phyloP scores from a whole-genome alignment of 1,140 invertebrate species.

The Pissodes strobi region DNA sequence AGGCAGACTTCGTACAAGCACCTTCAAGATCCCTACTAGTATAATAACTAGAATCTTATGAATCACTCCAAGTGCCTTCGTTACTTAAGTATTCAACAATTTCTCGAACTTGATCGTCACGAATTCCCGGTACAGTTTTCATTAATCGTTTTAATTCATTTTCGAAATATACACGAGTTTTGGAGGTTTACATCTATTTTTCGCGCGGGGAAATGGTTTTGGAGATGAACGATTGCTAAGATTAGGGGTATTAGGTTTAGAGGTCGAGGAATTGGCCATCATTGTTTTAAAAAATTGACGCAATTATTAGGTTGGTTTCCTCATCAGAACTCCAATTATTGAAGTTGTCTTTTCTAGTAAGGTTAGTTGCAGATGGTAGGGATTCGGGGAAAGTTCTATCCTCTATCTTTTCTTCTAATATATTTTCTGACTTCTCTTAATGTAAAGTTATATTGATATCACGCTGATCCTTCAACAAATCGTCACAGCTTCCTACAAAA shows the following conservation, averaged over 20 bases:
- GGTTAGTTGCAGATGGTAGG: conserved; percentile 58
- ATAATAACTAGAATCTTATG: conserved; percentile 88
- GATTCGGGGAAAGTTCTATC: conserved; percentile 47
- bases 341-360: conserved; percentile 85
- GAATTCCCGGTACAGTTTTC: conserved; percentile 89
- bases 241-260: conserved; percentile 59
- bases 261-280: conserved; percentile 66
- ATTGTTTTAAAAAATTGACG: conserved; percentile 88
- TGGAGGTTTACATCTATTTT: conserved; percentile 70
- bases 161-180: conserved; percentile 86
- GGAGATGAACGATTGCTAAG: conserved; percentile 54
- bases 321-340: conserved; percentile 93
- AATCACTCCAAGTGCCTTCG: conserved; percentile 91
- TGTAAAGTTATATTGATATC: conserved; percentile 51
- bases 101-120: conserved; percentile 86
- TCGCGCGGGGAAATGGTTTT: conserved; percentile 60
- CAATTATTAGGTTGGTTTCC: conserved; percentile 94
- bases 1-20: conserved; percentile 66
- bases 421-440: conserved; percentile 62
- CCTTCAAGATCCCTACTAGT: conserved; percentile 86
- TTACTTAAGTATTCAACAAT: conserved; percentile 90
- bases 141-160: conserved; percentile 85
- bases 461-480: conserved; percentile 71
- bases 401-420: conserved; percentile 57
- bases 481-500: conserved; percentile 86